Evolutionary conservation across 2,888 invertebrate genomes (phyloP).

Genomic region (Dynastes maya): DNA sequence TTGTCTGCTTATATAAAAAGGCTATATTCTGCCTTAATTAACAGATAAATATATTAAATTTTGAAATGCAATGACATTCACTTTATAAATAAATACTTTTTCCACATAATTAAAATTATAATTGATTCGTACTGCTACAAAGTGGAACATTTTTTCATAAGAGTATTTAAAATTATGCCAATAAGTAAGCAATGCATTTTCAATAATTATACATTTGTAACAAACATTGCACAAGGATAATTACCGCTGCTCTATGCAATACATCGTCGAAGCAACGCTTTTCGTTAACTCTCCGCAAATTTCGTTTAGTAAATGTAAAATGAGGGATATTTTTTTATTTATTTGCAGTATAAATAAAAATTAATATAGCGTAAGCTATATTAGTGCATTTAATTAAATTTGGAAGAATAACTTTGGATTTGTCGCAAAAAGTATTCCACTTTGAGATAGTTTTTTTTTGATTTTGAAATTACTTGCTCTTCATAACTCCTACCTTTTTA

Average conservation of each 20-base stretch:
- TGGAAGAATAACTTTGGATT: not conserved
- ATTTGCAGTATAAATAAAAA: too few species aligned
- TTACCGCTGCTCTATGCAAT: not conserved
- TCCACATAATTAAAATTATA: slow-evolving; percentile 7
- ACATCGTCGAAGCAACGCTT: not conserved
- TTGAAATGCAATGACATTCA: too few species aligned
- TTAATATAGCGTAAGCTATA: not conserved
- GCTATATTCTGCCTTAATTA: too few species aligned
- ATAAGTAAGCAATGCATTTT: too few species aligned
- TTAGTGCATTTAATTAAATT: not conserved
- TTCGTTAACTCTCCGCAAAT: not conserved
- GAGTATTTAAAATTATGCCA: not conserved
- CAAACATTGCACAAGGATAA: not conserved
- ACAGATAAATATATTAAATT: too few species aligned
- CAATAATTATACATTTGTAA: too few species aligned
- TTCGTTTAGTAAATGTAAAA: too few species aligned
- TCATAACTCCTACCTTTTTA: not conserved
- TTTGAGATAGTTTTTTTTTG: not conserved
- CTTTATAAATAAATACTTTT: too few species aligned
- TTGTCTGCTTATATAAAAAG: too few species aligned
- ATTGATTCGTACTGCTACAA: not conserved
- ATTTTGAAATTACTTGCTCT: not conserved
- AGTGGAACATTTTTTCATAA: slow-evolving; percentile 8
- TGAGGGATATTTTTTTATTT: too few species aligned
- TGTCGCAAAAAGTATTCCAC: not conserved